Conservation (phyloP, 2,888 invertebrate species). For the Aquatica leii region DNA sequence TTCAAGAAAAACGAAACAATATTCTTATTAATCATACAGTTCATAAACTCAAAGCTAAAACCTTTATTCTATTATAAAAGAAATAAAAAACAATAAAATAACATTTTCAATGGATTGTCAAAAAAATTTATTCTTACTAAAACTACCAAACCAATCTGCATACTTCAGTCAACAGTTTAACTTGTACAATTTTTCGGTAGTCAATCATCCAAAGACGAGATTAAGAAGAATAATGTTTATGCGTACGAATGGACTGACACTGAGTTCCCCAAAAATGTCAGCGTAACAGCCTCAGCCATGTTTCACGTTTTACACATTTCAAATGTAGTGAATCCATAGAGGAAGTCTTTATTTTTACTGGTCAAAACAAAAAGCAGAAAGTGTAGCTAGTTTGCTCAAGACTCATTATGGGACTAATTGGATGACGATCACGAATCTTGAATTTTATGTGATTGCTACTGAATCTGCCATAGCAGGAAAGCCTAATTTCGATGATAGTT, state of each 20-base stretch:
- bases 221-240: background rate
- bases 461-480: background rate
- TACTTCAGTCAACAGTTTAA: constrained; percentile 52
- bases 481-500: no score
- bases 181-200: constrained; percentile 52
- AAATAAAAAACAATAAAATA: no score
- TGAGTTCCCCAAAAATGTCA: background rate
- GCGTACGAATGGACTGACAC: background rate
- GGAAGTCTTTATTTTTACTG: background rate
- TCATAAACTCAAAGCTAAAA: background rate
- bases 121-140: constrained; percentile 13
- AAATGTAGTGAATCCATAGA: background rate
- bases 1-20: background rate
- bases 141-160: constrained; percentile 44
- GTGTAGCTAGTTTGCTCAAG: background rate
- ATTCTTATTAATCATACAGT: no score
- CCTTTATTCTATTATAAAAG: background rate
- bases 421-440: no score
- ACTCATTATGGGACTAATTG: background rate
- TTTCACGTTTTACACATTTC: background rate
- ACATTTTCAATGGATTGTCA: background rate
- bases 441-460: background rate
- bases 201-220: constrained; percentile 40
- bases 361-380: background rate
- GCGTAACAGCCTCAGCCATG: no score